Conservation (phyloP, 1,140 invertebrate species). For the Bilobella aurantiaca region DNA sequence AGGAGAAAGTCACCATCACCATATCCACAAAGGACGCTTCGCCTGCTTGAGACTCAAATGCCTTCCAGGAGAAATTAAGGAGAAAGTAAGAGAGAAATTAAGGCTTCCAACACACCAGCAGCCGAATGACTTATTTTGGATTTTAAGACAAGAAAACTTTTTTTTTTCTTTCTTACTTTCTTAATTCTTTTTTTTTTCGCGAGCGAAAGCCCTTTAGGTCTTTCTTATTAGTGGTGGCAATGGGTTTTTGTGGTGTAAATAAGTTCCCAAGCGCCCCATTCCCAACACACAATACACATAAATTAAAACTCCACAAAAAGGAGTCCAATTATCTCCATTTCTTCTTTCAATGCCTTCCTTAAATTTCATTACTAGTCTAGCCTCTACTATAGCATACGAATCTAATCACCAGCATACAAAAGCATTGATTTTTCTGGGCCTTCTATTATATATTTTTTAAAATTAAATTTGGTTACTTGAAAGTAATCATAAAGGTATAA, state of each 20-base stretch:
- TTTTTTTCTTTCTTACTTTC: not conserved
- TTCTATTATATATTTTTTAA: too few relatives aligned
- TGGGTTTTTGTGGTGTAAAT: conserved; percentile 25
- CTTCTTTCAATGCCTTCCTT: not conserved
- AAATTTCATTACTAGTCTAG: not conserved
- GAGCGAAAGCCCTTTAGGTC: not conserved
- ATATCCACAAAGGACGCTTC: not conserved
- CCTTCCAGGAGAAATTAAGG: not conserved
- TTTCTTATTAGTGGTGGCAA: too few relatives aligned
- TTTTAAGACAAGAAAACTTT: not conserved
- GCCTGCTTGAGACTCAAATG: not conserved
- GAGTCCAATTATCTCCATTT: not conserved
- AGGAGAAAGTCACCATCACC: not conserved
- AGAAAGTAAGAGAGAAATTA: not conserved
- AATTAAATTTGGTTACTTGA: too few relatives aligned
- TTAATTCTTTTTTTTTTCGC: not conserved
- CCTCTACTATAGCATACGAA: too few relatives aligned
- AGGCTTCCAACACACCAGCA: not conserved
- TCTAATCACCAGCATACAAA: too few relatives aligned
- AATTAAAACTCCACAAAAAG: conserved; percentile 16
- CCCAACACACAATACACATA: conserved; percentile 16
- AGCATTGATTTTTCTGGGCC: too few relatives aligned
- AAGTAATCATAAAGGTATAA: too few relatives aligned
- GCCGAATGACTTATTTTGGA: not conserved
- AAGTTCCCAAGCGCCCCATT: conserved; percentile 18